Evolutionary conservation across 1,140 invertebrate genomes (phyloP), one percentile per base, ranked within the genome.

Genomic region (Stenopsyche tienmushanensis): DNA sequence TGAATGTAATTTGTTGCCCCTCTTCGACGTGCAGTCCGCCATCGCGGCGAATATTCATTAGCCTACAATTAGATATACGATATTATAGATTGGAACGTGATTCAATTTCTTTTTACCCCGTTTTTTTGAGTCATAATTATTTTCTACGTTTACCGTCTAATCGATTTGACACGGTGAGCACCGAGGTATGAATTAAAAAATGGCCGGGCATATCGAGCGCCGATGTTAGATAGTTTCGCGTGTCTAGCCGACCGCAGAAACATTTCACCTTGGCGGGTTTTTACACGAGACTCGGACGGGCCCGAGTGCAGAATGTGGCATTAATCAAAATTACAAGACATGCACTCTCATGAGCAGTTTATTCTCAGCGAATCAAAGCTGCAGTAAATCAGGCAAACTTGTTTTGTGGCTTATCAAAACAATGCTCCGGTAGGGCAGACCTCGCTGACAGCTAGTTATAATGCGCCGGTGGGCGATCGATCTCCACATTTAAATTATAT

Each of bases 361-460:
- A 78, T 80, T 81, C 78, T 75, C 76, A 76, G 79, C 79, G 79
- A 80, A 81, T 81, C 78, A 80, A 77, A 78, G 74, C 72, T 74
- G 71, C 73, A 74, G 76, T 81, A 81, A 80, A 81, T 80, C 76
- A 74, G 69, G 71, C 74, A 21, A 81, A 81, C 79, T 76, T 77
- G 78, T 80, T 80, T 73, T 73, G 72, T 78, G 79, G 76, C 78
- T 79, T 80, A 79, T 81, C 78, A 81, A 80, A 80, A 81, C 77
- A 79, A 79, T 80, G 78, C 75, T 73, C 76, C 78, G 75, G 60
- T 24, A 42, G 25, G 34, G 29, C 53, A 15, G 8, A 39, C n/a
- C n/a, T n/a, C n/a, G 25, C 13, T 15, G 29, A 57, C 53, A 15
- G 53, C 53, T 41, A 57, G 53, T 41, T 18, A 29, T 18, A 20